Percentiles rank a stretch among this genome's conserved stretches.
Evolutionary conservation across 1,140 invertebrate species (phyloP).

Genomic region (Megathymus violae): DNA sequence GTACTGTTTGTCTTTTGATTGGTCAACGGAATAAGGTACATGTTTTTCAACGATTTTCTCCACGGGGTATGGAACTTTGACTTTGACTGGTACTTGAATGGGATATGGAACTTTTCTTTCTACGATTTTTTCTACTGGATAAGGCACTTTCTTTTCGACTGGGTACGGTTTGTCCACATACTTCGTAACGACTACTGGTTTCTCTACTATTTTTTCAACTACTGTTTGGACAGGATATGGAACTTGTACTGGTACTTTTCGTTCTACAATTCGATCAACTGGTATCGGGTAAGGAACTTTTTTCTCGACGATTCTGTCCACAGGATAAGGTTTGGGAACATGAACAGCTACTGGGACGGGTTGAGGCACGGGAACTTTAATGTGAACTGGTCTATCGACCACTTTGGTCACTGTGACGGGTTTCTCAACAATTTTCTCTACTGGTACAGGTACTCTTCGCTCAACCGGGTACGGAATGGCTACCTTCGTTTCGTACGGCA

Average conservation of each 20-base stretch:
- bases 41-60: conserved; percentile 77
- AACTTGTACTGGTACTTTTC: conserved; percentile 77
- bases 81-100: conserved; percentile 82
- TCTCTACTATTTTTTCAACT: conserved; percentile 82
- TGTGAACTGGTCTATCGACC: conserved; percentile 81
- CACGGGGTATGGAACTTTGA: conserved; percentile 83
- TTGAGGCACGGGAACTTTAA: conserved; percentile 81
- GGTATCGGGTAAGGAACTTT: conserved; percentile 83
- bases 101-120: conserved; percentile 83
- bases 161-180: conserved; percentile 81
- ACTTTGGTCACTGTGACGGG: conserved; percentile 84
- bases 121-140: conserved; percentile 79
- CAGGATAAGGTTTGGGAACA: conserved; percentile 73
- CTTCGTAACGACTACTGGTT: conserved; percentile 80
- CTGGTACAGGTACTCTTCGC: conserved; percentile 65
- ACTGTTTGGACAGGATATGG: conserved; percentile 83
- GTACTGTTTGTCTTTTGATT: conserved; percentile 37
- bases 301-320: conserved; percentile 84
- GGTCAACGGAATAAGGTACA: conserved; percentile 66
- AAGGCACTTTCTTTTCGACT: conserved; percentile 77
- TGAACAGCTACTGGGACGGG: conserved; percentile 79
- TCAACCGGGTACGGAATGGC: conserved; percentile 80
- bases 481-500: conserved; percentile 69
- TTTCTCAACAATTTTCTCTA: conserved; percentile 85
- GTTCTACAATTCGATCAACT: conserved; percentile 83